Conservation (phyloP, 2,888 invertebrate species). For the Mythimna lalbum region DNA sequence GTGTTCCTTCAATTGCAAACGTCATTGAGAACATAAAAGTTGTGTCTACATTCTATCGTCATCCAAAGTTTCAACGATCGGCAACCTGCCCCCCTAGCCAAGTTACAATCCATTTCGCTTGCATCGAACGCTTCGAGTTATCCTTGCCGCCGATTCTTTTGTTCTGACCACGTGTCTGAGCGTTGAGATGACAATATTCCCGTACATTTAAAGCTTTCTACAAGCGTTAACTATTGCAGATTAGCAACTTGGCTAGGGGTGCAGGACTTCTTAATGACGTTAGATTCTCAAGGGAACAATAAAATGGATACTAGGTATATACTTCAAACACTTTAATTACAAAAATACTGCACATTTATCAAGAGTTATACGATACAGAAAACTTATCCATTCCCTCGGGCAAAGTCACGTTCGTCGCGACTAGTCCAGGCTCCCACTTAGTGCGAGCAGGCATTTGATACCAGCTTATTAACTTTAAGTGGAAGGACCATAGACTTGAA, state of each 20-base stretch:
- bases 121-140: too few species aligned
- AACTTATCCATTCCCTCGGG: conserved; percentile 20
- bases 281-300: neutral
- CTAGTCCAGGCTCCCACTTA: conserved; percentile 54
- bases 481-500: conserved; percentile 9
- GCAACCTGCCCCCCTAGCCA: neutral
- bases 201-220: too few species aligned
- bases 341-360: conserved; percentile 8
- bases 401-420: conserved; percentile 36
- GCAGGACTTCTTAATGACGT: neutral
- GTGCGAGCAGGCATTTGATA: conserved; percentile 41
- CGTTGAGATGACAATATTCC: too few species aligned
- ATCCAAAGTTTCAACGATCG: neutral
- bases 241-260: too few species aligned
- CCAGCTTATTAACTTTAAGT: conserved; percentile 40
- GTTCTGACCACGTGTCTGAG: too few species aligned
- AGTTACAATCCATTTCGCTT: too few species aligned
- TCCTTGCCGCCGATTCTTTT: too few species aligned
- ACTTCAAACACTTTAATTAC: conserved; percentile 5
- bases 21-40: too few species aligned
- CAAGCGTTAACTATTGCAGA: too few species aligned
- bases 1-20: too few species aligned
- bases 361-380: conserved; percentile 5
- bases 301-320: neutral
- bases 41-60: neutral